phyloP scores from a whole-genome alignment of 2,888 invertebrate genomes.

The Mayetiola destructor region DNA sequence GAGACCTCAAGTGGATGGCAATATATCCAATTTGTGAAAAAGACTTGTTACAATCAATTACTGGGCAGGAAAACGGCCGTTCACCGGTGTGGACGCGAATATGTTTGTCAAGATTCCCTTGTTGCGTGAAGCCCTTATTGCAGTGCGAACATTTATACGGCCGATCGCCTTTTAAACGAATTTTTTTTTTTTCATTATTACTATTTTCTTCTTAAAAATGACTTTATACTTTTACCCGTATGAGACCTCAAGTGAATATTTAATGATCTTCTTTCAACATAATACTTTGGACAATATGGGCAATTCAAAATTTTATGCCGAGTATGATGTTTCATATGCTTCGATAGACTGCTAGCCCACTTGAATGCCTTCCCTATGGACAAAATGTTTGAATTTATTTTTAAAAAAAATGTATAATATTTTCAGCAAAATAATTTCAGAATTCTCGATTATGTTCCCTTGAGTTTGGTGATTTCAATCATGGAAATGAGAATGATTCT shows the following conservation, averaged over 20 bases:
- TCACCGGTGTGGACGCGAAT: conserved; percentile 15
- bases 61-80: conserved; percentile 15
- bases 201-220: no score
- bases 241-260: conserved; percentile 19
- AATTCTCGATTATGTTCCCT: no score
- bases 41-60: no score
- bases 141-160: conserved; percentile 15
- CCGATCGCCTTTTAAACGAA: conserved; percentile 16
- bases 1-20: conserved; percentile 17
- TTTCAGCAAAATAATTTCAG: no score
- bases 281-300: conserved; percentile 36
- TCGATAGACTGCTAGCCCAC: conserved; percentile 38
- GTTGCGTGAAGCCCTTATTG: conserved; percentile 16
- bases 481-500: no score
- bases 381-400: no score
- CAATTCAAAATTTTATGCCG: conserved; percentile 37
- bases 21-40: conserved; percentile 17
- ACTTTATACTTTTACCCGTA: conserved; percentile 15
- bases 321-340: conserved; percentile 40
- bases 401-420: no score
- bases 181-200: no score
- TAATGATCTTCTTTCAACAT: conserved; percentile 33
- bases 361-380: conserved; percentile 34
- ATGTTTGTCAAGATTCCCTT: conserved; percentile 17
- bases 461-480: no score